phyloP scores from a whole-genome alignment of 64 coral and sea anemone genomes.

The Dendronephthya gigantea region DNA sequence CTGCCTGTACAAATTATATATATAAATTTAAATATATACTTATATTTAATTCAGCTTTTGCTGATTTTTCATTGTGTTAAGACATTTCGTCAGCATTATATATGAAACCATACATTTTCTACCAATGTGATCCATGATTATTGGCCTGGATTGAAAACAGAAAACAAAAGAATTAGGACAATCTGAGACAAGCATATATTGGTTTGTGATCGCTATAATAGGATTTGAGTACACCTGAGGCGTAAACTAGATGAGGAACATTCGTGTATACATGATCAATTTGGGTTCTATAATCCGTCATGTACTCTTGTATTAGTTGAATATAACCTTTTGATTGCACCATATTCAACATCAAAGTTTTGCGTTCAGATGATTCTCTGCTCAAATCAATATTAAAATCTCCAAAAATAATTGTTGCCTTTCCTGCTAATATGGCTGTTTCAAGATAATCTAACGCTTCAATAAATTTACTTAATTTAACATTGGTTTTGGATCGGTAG shows the following conservation, averaged over 20 bases:
- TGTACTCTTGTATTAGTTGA: constrained; percentile 32
- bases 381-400: constrained; percentile 26
- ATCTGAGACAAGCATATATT: not conserved
- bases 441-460: constrained; percentile 26
- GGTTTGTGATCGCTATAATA: constrained; percentile 46
- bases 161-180: no score
- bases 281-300: constrained; percentile 37
- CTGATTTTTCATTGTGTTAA: no score
- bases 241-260: constrained; percentile 26
- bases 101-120: no score
- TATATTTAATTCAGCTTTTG: no score
- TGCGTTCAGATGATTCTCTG: constrained; percentile 8
- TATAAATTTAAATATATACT: no score
- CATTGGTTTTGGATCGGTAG: constrained; percentile 29
- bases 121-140: no score
- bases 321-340: constrained; percentile 18
- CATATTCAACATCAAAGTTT: not conserved
- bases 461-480: not conserved
- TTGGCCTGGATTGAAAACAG: no score
- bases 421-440: not conserved
- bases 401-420: not conserved
- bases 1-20: no score
- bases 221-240: constrained; percentile 36
- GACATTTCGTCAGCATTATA: no score
- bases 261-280: constrained; percentile 46